Conservation (phyloP, 2,113 vertebrate genomes). For the Eretmochelys imbricata region DNA sequence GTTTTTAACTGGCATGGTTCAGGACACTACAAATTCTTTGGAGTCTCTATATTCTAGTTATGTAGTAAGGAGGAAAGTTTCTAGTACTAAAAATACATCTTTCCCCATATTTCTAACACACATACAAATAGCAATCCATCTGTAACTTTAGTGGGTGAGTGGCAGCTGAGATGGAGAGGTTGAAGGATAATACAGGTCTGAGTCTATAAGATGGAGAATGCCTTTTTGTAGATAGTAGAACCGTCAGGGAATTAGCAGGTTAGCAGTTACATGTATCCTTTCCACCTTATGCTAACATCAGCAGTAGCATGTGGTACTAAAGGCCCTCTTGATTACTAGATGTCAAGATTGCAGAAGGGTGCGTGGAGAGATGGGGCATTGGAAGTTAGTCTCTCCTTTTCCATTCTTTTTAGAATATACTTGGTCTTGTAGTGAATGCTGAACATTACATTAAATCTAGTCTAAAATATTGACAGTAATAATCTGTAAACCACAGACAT, state of each 20-base stretch:
- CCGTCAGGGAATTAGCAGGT: not conserved
- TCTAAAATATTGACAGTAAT: not conserved
- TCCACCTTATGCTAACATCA: not conserved
- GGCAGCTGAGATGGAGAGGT: not conserved
- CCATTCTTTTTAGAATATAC: too few relatives aligned
- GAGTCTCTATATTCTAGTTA: not conserved
- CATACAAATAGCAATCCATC: not conserved
- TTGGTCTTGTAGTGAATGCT: not conserved
- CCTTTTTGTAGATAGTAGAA: not conserved
- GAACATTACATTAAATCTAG: not conserved
- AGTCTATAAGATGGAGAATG: not conserved
- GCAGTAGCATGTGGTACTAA: not conserved
- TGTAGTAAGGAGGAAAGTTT: not conserved
- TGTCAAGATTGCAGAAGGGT: not conserved
- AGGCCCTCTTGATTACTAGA: not conserved
- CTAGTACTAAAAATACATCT: not conserved
- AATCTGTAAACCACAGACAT: not conserved
- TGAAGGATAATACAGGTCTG: not conserved
- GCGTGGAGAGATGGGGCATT: fast-evolving
- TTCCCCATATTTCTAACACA: not conserved
- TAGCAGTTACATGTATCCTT: not conserved
- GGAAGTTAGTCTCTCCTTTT: not conserved
- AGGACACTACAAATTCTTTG: not conserved
- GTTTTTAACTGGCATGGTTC: too few relatives aligned
- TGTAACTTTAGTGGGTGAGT: not conserved